Base-by-base conservation (phyloP, 2,113 vertebrate species). In the Dicrurus megarhynchus region DNA sequence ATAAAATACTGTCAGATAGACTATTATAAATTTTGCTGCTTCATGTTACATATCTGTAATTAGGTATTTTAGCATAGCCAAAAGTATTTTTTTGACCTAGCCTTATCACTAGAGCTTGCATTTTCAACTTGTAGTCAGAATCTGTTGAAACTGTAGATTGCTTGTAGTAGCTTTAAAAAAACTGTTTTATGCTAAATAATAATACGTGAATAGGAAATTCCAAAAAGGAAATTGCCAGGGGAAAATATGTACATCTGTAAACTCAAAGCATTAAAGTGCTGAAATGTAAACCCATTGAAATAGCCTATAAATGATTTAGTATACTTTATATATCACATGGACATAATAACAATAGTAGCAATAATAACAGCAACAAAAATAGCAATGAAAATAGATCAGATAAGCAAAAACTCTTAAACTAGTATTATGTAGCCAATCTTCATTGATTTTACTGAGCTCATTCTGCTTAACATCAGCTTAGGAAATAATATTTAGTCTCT, bases 221-320 rank as follows among this genome's bases (percentile, higher is more conserved):
- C 17, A 7, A 13, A 77, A 73, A 69, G 6, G 10, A 77, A 4
- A 61, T 77, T 0, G 0, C 6, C 11, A 15, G 13, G 42, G 17
- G 22, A 47, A 79, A 82, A 79, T 39, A 78, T 2, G 1, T 32
- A n/a, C 61, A 24, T 27, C 33, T 87, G 9, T 41, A 63, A 82
- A 84, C 14, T 42, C 17, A 39, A 65, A 75, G 11, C 26, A 74
- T 39, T 75, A 47, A 74, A 78, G 5, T 37, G 10, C 4, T 81
- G 64, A 84, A 91, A 61, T 50, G 10, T 70, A 70, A 30, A 64
- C 13, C 21, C 15, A 46, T 12, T 61, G 30, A 74, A 86, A 87
- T 46, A 69, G 16, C 13, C 23, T 84, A 24, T 46, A 91, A 74
- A 65, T 76, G 6, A 9, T 56, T 90, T 63, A 56, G 10, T 24